A percentile compares a stretch with the other conserved stretches of the same genome.
phyloP scores from a whole-genome alignment of 2,888 invertebrate species.

The Oscheius myriophilus region DNA sequence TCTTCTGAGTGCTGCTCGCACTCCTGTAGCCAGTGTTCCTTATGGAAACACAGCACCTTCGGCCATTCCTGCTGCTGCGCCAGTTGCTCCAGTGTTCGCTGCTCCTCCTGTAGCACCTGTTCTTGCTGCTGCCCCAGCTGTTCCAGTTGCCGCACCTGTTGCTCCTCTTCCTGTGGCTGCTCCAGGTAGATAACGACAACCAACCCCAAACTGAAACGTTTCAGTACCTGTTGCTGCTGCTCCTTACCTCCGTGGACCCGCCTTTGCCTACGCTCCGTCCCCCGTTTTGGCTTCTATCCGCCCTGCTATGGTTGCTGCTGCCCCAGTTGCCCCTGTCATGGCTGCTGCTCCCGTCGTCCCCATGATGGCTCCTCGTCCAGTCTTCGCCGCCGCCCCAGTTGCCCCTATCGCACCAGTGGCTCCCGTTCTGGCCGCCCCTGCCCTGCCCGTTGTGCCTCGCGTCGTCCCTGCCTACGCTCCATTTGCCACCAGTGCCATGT shows the following conservation, averaged over 20 bases:
- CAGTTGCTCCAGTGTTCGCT: slow-evolving; percentile 29
- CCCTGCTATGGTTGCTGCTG: slow-evolving; percentile 32
- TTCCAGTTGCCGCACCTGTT: slow-evolving; percentile 1
- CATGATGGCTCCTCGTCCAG: slow-evolving; percentile 38
- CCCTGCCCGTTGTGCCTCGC: slow-evolving; percentile 11
- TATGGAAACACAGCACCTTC: slow-evolving; percentile 31
- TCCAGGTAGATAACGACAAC: slow-evolving; percentile 20
- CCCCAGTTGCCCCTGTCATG: slow-evolving; percentile 39
- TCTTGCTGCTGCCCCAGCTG: slow-evolving; percentile 31
- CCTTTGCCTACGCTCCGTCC: slow-evolving; percentile 38
- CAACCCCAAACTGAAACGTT: too few relatives aligned
- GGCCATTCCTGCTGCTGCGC: slow-evolving; percentile 38
- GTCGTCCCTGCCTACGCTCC: slow-evolving; percentile 54
- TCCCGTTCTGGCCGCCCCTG: slow-evolving; percentile 12
- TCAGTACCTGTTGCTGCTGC: slow-evolving; percentile 12
- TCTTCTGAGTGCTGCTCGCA: slow-evolving; percentile 45
- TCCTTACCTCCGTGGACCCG: slow-evolving; percentile 38
- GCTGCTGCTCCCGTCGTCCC: slow-evolving; percentile 35
- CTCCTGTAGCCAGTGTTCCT: slow-evolving; percentile 48
- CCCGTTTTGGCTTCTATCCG: slow-evolving; percentile 36
- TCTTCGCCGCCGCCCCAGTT: slow-evolving; percentile 52
- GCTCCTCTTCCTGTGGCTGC: slow-evolving; percentile 32
- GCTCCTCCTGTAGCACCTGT: slow-evolving; percentile 29
- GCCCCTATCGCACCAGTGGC: slow-evolving; percentile 37
- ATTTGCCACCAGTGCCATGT: slow-evolving; percentile 49